Evolutionary conservation across 1,140 invertebrate species (phyloP).

Genomic region (Tribolium castaneum): DNA sequence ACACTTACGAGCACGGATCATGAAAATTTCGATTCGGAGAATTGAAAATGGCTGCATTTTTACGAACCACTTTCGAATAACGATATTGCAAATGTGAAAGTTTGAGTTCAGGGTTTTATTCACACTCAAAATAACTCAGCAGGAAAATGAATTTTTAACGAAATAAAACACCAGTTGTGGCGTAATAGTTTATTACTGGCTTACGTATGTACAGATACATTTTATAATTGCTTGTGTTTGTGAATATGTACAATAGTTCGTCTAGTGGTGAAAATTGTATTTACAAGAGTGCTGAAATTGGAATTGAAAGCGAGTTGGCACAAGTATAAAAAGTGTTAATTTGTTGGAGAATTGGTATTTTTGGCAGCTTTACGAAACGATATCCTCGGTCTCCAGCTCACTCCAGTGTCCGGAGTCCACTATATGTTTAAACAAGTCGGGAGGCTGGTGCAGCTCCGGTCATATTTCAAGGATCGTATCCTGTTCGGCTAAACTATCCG

Average conservation of each 20-base stretch:
- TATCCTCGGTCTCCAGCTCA: conserved; percentile 50
- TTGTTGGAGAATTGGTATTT: not conserved
- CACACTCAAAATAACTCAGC: not conserved
- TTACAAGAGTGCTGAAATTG: not conserved
- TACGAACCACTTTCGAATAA: conserved; percentile 9
- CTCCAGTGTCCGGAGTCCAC: conserved; percentile 60
- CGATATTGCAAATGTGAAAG: conserved; percentile 14
- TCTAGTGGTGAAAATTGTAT: not conserved
- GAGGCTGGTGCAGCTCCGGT: conserved; percentile 55
- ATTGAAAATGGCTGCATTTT: conserved; percentile 18
- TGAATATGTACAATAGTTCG: not conserved
- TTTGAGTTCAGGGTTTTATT: conserved; percentile 5
- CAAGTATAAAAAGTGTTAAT: not conserved
- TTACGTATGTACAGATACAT: not conserved
- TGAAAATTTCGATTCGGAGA: conserved; percentile 6
- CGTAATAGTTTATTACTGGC: not conserved
- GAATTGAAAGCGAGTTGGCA: not conserved
- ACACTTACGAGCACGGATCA: conserved; percentile 2
- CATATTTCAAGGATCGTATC: conserved; percentile 62
- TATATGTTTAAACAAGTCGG: conserved; percentile 57
- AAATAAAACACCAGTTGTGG: too few relatives aligned
- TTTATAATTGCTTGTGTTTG: not conserved
- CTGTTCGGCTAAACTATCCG: conserved; percentile 58
- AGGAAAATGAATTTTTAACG: not conserved
- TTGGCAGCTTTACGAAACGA: conserved; percentile 21